phyloP scores from a whole-genome alignment of 2,888 invertebrate genomes.

The Ectropis crepuscularia region DNA sequence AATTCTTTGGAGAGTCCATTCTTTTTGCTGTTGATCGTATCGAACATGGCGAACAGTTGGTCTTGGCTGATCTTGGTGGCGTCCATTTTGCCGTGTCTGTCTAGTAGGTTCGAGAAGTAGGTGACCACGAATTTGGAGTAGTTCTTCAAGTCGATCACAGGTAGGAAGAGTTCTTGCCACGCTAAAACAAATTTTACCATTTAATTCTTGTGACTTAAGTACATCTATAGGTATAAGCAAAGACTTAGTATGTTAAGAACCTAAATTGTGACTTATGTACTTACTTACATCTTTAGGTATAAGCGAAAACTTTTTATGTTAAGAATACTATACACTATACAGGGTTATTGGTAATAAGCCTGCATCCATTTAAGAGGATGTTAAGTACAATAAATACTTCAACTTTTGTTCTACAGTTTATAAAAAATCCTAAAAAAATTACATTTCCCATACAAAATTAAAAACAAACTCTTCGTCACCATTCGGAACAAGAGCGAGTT shows the following conservation, averaged over 20 bases:
- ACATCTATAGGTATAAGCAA: neutral
- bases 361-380: too few relatives aligned
- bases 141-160: slow-evolving; percentile 88
- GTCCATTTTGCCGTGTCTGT: slow-evolving; percentile 68
- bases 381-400: too few relatives aligned
- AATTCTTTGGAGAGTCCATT: slow-evolving; percentile 83
- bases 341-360: too few relatives aligned
- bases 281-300: neutral
- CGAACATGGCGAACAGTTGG: slow-evolving; percentile 85
- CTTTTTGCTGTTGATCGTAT: slow-evolving; percentile 84
- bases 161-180: slow-evolving; percentile 91
- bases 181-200: slow-evolving; percentile 73
- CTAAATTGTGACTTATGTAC: too few relatives aligned
- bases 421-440: too few relatives aligned
- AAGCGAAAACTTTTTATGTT: too few relatives aligned
- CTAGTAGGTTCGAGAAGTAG: slow-evolving; percentile 85
- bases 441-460: too few relatives aligned
- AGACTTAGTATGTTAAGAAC: too few relatives aligned
- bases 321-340: too few relatives aligned
- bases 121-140: slow-evolving; percentile 87
- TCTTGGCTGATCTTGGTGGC: slow-evolving; percentile 75
- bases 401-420: too few relatives aligned
- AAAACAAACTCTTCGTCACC: too few relatives aligned
- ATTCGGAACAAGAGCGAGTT: too few relatives aligned
- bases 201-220: neutral